These are phyloP conservation scores for Perodicticus potto DNA, from an alignment of 2,797 vertebrate species.

Conservation along the genomic window DNA sequence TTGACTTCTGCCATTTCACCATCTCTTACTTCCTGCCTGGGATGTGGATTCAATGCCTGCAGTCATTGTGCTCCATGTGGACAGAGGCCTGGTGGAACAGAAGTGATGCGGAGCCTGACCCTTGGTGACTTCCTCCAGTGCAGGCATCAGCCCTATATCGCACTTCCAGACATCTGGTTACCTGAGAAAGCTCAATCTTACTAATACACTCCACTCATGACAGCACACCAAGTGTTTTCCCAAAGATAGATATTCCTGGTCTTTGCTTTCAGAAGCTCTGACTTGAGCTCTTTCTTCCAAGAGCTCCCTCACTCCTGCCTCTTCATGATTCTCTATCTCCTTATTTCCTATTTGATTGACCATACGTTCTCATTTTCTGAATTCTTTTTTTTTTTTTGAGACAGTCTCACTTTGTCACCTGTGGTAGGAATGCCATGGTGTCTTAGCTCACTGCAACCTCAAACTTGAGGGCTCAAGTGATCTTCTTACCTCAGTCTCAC, in stretches of 20 bases:
- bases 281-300: background rate
- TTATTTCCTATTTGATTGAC: background rate
- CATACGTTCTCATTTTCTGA: background rate
- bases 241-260: background rate
- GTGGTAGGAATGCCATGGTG: too few species aligned
- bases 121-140: background rate
- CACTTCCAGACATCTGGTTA: background rate
- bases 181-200: background rate
- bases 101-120: background rate
- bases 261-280: background rate
- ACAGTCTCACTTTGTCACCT: too few species aligned
- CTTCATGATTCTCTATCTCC: background rate
- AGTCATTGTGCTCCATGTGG: background rate
- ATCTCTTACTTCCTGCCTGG: background rate
- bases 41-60: background rate
- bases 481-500: too few species aligned
- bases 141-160: background rate
- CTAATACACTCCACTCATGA: background rate
- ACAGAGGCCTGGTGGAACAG: background rate
- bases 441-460: too few species aligned
- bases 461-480: too few species aligned
- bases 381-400: too few species aligned
- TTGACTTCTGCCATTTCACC: background rate
- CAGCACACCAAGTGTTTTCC: background rate
- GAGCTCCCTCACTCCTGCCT: background rate